phyloP scores from a whole-genome alignment of 2,113 vertebrate species.

The Castor canadensis region DNA sequence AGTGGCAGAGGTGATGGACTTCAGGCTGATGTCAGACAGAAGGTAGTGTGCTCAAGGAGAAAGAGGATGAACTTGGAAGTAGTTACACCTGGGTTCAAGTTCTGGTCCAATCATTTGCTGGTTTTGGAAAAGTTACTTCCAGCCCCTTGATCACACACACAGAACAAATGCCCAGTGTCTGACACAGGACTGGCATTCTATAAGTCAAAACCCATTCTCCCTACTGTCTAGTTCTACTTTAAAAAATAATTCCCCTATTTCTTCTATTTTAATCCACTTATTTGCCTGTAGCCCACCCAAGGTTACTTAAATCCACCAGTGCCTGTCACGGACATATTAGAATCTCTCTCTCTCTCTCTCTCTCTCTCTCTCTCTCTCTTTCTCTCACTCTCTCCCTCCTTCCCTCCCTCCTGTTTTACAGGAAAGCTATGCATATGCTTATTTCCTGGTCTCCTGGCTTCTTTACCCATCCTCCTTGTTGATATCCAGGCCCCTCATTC shows the following conservation, averaged over 20 bases:
- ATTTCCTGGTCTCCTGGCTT: not conserved
- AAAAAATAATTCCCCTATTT: not conserved
- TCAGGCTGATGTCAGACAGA: not conserved
- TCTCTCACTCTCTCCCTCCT: too few relatives aligned
- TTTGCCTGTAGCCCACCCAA: not conserved
- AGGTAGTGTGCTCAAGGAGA: not conserved
- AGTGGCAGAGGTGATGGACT: not conserved
- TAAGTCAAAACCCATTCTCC: not conserved
- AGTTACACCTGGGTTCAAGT: not conserved
- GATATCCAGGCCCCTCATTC: not conserved
- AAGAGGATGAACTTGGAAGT: not conserved
- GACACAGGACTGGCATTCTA: not conserved
- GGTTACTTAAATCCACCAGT: not conserved
- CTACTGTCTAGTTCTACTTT: not conserved
- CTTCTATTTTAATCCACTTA: not conserved
- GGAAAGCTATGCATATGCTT: accelerated
- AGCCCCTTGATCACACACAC: not conserved
- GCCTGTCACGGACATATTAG: too few relatives aligned
- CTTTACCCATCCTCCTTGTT: not conserved
- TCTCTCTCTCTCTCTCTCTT: too few relatives aligned
- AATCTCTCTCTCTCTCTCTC: too few relatives aligned
- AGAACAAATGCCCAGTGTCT: accelerated
- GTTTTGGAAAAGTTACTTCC: not conserved
- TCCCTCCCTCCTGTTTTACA: not conserved
- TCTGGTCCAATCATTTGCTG: not conserved